Evolutionary conservation across 2,113 vertebrate species (phyloP).

Genomic region (Mellivora capensis): DNA sequence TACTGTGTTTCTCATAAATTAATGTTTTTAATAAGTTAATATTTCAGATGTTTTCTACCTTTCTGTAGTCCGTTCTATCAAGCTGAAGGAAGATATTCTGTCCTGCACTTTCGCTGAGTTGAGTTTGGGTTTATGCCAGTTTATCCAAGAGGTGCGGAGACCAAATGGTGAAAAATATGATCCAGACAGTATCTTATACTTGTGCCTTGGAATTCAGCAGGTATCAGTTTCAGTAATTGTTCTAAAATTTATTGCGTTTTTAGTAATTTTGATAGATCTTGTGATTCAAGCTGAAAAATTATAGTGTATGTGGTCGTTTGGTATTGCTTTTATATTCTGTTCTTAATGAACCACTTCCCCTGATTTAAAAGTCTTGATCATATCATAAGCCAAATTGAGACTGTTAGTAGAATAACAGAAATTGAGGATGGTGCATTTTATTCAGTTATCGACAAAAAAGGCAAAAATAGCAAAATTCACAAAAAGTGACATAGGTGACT

Average conservation of each 20-base stretch:
- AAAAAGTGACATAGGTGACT: not conserved
- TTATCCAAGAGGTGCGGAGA: conserved; percentile 92
- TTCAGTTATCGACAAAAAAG: not conserved
- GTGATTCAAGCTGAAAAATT: conserved; percentile 10
- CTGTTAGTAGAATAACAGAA: not conserved
- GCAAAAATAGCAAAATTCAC: not conserved
- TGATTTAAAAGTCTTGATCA: conserved; percentile 22
- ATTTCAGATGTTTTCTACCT: not conserved
- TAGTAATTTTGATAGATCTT: conserved; percentile 17
- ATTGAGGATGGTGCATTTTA: not conserved
- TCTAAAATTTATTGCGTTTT: not conserved
- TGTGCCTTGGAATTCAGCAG: conserved; percentile 99
- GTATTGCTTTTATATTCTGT: not conserved
- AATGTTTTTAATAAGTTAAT: conserved; percentile 26
- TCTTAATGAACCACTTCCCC: not conserved
- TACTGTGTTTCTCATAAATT: not conserved
- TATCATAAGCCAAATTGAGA: not conserved
- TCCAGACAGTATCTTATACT: conserved; percentile 96
- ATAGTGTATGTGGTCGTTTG: not conserved
- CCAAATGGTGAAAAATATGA: conserved; percentile 93
- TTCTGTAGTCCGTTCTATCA: conserved; percentile 86
- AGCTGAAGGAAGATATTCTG: conserved; percentile 93
- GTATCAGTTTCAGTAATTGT: conserved; percentile 72
- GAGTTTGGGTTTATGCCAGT: conserved; percentile 95
- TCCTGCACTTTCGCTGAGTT: conserved; percentile 94